phyloP scores from a whole-genome alignment of 37 sponge, comb jelly and placozoan species.

The Spongilla lacustris region DNA sequence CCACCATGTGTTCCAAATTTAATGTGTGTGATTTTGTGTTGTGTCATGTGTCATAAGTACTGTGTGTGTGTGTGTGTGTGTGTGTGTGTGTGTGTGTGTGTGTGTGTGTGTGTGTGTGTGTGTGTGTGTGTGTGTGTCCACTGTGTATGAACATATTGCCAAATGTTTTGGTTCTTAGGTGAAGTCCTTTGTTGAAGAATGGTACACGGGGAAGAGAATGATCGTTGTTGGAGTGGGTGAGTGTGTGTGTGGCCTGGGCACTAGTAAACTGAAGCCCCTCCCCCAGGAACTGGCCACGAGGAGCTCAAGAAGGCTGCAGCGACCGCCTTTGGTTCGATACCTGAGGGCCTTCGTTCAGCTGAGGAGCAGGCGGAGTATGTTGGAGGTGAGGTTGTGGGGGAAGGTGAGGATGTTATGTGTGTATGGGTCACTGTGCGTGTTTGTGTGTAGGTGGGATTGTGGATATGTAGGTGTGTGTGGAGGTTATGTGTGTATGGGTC shows the following conservation, averaged over 20 bases:
- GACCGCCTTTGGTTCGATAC: constrained; percentile 14
- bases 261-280: not conserved
- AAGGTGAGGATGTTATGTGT: not conserved
- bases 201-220: constrained; percentile 41
- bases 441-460: not conserved
- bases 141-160: not conserved
- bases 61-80: not conserved
- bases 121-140: not conserved
- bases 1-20: no score
- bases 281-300: constrained; percentile 64
- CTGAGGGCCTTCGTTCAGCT: constrained; percentile 7
- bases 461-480: no score
- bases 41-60: no score
- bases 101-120: not conserved
- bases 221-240: constrained; percentile 78
- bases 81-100: not conserved
- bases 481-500: no score
- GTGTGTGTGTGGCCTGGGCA: constrained; percentile 5
- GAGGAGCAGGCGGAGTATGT: constrained; percentile 43
- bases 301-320: constrained; percentile 40
- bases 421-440: not conserved
- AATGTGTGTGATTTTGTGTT: no score
- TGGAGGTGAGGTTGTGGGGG: constrained; percentile 50
- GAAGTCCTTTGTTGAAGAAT: constrained; percentile 48
- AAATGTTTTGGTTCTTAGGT: constrained; percentile 32